These are phyloP conservation scores for Tamias sibiricus DNA, from an alignment of 2,113 vertebrate species.

Conservation along the genomic window DNA sequence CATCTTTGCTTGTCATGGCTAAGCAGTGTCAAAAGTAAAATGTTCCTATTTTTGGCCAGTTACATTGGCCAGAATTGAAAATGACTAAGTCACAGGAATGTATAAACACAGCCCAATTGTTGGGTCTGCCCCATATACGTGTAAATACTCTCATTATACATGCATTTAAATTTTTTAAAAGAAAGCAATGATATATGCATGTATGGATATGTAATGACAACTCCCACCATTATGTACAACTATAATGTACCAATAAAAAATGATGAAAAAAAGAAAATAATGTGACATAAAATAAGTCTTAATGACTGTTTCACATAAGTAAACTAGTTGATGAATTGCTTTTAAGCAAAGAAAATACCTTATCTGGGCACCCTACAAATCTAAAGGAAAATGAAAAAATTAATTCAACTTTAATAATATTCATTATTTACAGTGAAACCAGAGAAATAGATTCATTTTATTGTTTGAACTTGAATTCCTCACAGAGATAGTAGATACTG, in stretches of 20 bases:
- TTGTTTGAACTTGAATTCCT: not conserved
- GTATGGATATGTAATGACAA: too few species aligned
- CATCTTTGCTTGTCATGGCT: not conserved
- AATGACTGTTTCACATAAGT: not conserved
- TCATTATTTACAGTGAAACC: not conserved
- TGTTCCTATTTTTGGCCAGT: not conserved
- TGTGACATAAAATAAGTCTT: not conserved
- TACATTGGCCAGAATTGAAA: not conserved
- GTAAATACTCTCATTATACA: not conserved
- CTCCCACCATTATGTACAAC: too few species aligned
- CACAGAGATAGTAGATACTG: not conserved
- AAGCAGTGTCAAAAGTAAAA: not conserved
- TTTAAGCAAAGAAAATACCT: slow-evolving; percentile 6
- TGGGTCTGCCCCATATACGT: not conserved
- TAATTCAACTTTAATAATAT: not conserved
- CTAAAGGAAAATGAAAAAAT: not conserved
- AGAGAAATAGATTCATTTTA: not conserved
- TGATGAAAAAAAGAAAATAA: not conserved
- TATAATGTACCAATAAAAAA: too few species aligned
- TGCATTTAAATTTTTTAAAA: not conserved
- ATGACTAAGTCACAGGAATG: not conserved
- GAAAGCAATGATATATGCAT: too few species aligned
- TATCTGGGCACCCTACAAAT: not conserved
- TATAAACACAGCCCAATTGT: not conserved
- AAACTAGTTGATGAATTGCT: not conserved